A percentile compares a stretch with the other conserved stretches of the same genome.
phyloP scores from a whole-genome alignment of 2,113 vertebrate genomes.

The Ptyas mucosa region DNA sequence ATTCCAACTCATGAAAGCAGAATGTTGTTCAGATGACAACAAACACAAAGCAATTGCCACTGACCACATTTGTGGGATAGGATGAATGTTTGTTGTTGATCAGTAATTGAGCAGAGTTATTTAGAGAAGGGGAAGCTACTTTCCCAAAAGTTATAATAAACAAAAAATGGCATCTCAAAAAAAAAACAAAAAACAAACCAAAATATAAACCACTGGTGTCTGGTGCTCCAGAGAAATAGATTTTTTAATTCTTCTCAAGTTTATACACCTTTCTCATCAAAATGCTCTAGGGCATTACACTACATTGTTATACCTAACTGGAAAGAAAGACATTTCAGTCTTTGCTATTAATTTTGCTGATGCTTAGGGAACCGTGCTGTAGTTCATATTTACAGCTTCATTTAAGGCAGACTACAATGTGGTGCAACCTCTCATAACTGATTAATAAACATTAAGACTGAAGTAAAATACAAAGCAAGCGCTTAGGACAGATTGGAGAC shows the following conservation, averaged over 20 bases:
- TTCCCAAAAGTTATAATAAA: conserved; percentile 35
- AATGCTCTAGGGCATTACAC: conserved; percentile 26
- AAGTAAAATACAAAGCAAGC: not conserved
- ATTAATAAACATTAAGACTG: not conserved
- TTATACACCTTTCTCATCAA: conserved; percentile 22
- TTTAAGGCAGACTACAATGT: too few species aligned
- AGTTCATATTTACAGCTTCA: not conserved
- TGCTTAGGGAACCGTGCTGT: not conserved
- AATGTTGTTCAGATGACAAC: conserved; percentile 40
- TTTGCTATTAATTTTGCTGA: conserved; percentile 26
- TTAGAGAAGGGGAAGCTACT: conserved; percentile 32
- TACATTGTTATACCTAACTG: conserved; percentile 26
- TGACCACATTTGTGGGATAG: conserved; percentile 25
- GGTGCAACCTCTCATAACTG: not conserved
- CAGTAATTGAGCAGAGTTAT: conserved; percentile 35
- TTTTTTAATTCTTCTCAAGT: not conserved
- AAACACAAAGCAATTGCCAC: conserved; percentile 35
- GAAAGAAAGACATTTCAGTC: conserved; percentile 42
- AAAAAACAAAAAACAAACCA: not conserved
- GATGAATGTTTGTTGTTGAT: conserved; percentile 32
- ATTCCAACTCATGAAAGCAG: conserved; percentile 51
- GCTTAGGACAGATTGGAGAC: not conserved
- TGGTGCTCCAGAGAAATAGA: not conserved
- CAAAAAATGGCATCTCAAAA: not conserved
- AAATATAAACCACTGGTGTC: too few species aligned